Conservation (phyloP, 2,888 invertebrate genomes). For the Sycophila texana region DNA sequence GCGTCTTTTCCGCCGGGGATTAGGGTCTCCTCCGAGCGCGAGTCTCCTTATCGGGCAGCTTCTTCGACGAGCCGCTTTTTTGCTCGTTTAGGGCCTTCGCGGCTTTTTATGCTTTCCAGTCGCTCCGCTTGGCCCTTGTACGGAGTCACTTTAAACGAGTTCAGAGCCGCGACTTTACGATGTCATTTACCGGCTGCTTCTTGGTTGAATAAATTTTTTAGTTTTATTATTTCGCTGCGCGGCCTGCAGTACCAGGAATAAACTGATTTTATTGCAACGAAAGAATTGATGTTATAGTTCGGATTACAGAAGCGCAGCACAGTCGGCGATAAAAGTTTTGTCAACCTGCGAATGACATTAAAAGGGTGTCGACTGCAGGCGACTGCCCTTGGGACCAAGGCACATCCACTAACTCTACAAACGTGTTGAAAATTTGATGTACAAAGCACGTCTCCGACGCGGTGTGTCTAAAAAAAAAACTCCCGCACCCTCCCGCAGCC, state of each 20-base stretch:
- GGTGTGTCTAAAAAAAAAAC: too few species aligned
- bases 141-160: neutral
- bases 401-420: too few species aligned
- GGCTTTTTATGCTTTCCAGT: neutral
- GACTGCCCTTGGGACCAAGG: neutral
- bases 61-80: neutral
- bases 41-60: neutral
- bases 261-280: too few species aligned
- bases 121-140: neutral
- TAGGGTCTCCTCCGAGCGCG: conserved; percentile 14
- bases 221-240: too few species aligned
- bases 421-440: too few species aligned
- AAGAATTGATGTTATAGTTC: too few species aligned
- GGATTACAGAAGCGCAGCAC: too few species aligned
- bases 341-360: neutral
- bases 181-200: too few species aligned
- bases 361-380: neutral
- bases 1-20: conserved; percentile 31
- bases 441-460: too few species aligned
- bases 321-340: neutral
- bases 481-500: too few species aligned
- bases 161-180: neutral
- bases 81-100: neutral
- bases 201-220: too few species aligned
- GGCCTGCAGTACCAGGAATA: too few species aligned